phyloP scores from a whole-genome alignment of 2,888 invertebrate genomes.

The Crepidodera aurea region DNA sequence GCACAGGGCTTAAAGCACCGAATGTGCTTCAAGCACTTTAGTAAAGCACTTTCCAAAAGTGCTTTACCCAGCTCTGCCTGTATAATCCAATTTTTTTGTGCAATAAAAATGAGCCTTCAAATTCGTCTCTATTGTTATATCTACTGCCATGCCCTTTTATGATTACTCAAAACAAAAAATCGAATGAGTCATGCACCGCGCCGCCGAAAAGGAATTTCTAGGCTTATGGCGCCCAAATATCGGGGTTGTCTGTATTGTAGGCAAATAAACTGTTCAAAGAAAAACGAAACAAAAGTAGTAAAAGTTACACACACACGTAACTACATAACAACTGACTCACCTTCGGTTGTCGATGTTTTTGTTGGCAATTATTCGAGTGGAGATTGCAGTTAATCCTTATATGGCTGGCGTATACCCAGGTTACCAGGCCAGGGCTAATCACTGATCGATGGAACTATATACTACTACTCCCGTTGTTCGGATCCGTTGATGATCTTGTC shows the following conservation, averaged over 20 bases:
- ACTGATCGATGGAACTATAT: background rate
- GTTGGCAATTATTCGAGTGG: slow-evolving; percentile 28
- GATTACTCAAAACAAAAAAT: background rate
- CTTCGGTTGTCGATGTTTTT: slow-evolving; percentile 32
- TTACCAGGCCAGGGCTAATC: slow-evolving; percentile 45
- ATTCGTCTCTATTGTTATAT: no score
- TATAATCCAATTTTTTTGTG: no score
- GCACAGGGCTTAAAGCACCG: no score
- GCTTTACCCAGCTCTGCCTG: no score
- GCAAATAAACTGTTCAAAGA: background rate
- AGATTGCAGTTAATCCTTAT: slow-evolving; percentile 37
- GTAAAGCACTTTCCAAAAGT: no score
- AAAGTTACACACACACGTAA: slow-evolving; percentile 17
- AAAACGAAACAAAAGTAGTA: slow-evolving; percentile 9
- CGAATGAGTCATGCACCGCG: background rate
- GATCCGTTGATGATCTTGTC: background rate
- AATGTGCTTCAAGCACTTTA: no score
- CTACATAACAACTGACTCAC: slow-evolving; percentile 36
- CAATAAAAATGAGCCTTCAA: no score
- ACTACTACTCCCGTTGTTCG: background rate
- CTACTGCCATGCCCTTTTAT: no score
- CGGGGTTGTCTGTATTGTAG: slow-evolving; percentile 21
- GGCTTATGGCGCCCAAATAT: slow-evolving; percentile 29
- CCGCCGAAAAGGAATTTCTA: no score
- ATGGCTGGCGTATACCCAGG: slow-evolving; percentile 36